Evolutionary conservation across 1,140 invertebrate species (phyloP).

Genomic region (Drosophila sp.): DNA sequence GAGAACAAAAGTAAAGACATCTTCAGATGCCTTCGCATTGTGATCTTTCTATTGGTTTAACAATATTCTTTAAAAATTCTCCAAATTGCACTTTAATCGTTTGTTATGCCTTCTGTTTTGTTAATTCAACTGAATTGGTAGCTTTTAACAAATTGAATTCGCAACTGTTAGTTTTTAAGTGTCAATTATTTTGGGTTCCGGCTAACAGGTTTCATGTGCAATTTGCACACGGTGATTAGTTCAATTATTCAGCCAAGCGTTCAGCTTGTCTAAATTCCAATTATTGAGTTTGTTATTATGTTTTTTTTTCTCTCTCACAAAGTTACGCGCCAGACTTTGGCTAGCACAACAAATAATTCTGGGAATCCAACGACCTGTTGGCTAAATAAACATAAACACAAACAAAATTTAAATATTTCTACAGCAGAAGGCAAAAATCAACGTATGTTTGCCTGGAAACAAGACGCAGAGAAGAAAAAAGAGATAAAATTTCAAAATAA

Average conservation of each 20-base stretch:
- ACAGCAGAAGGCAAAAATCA: conserved; percentile 14
- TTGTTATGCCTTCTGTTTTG: too few relatives aligned
- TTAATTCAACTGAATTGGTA: too few relatives aligned
- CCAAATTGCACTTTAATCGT: too few relatives aligned
- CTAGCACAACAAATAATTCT: conserved; percentile 33
- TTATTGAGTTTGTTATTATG: conserved; percentile 39
- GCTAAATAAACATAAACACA: conserved; percentile 30
- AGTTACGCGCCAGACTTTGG: conserved; percentile 24
- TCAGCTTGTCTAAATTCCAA: conserved; percentile 48
- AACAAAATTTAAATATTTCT: conserved; percentile 31
- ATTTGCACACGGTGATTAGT: conserved; percentile 10
- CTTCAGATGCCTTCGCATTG: too few relatives aligned
- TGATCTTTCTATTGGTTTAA: too few relatives aligned
- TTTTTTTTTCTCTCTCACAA: not conserved
- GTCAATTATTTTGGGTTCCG: not conserved
- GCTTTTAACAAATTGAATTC: not conserved
- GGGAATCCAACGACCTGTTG: conserved; percentile 49
- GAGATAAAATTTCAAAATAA: conserved; percentile 50
- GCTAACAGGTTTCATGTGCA: conserved; percentile 14
- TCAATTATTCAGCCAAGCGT: conserved; percentile 44
- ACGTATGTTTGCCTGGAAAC: conserved; percentile 35
- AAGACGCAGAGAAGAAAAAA: conserved; percentile 19
- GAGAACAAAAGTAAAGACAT: too few relatives aligned
- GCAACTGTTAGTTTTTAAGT: conserved; percentile 3
- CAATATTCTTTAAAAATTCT: too few relatives aligned